Conservation (phyloP, 2,797 vertebrate genomes). For the Rhodeus uyekii region DNA sequence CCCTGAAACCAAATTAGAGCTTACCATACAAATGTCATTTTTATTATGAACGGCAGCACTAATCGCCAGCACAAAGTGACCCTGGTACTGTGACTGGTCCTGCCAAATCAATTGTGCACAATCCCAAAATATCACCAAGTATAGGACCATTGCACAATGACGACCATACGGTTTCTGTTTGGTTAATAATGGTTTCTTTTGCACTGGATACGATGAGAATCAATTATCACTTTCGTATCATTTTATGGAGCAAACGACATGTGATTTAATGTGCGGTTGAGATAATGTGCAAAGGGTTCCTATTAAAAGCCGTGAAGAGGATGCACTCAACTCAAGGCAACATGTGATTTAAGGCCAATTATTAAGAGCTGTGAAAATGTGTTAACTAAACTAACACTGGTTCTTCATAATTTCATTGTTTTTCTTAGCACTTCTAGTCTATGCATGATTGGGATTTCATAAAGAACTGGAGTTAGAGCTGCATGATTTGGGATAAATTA, state of each 20-base stretch:
- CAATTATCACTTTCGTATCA: not conserved
- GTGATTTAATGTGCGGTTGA: not conserved
- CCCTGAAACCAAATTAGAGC: not conserved
- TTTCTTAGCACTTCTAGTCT: not conserved
- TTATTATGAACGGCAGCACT: not conserved
- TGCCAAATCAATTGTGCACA: not conserved
- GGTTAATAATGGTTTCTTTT: not conserved
- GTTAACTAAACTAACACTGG: not conserved
- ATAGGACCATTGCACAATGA: too few species aligned
- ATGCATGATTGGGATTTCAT: not conserved
- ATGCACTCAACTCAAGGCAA: conserved; percentile 6
- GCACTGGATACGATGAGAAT: not conserved
- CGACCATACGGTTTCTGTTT: too few species aligned
- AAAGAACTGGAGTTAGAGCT: too few species aligned
- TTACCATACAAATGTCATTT: not conserved
- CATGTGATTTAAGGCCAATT: not conserved
- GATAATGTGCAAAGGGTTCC: not conserved
- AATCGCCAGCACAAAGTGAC: not conserved
- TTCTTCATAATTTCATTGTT: not conserved
- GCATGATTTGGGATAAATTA: too few species aligned
- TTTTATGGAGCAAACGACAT: not conserved
- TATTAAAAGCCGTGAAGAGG: not conserved
- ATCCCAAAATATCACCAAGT: not conserved
- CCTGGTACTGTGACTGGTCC: not conserved
- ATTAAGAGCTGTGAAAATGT: not conserved